Evolutionary conservation across 2,888 invertebrate species (phyloP).

Genomic region (Chelonus formosanus): DNA sequence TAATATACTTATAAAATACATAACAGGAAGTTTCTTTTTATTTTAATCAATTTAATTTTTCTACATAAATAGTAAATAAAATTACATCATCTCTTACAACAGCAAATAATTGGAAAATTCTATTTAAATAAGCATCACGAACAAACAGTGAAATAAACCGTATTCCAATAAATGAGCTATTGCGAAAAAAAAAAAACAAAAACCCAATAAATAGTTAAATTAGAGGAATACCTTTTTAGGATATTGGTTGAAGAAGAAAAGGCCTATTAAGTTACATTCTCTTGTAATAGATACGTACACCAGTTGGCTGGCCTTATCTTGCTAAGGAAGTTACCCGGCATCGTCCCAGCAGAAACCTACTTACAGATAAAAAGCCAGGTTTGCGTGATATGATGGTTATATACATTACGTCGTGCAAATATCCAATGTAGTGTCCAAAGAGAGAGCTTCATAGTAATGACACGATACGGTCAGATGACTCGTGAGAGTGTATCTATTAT

Average conservation of each 20-base stretch:
- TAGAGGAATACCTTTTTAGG: not conserved
- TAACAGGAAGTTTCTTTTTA: no score
- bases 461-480: slow-evolving; percentile 42
- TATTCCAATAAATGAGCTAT: no score
- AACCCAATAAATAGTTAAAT: not conserved
- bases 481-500: slow-evolving; percentile 44
- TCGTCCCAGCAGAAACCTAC: slow-evolving; percentile 12
- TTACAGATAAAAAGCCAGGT: slow-evolving; percentile 25
- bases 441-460: slow-evolving; percentile 37
- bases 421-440: slow-evolving; percentile 27
- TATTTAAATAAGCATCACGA: no score
- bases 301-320: slow-evolving; percentile 36
- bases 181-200: not conserved
- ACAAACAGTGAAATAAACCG: no score
- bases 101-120: no score
- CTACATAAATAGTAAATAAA: no score
- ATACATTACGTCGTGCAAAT: slow-evolving; percentile 22
- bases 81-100: no score
- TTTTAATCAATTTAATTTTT: no score
- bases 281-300: slow-evolving; percentile 34
- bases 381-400: slow-evolving; percentile 24
- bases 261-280: slow-evolving; percentile 26
- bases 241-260: slow-evolving; percentile 15
- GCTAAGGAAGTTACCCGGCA: slow-evolving; percentile 30
- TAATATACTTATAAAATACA: no score